Evolutionary conservation across 37 sponge, comb jelly and placozoan species (phyloP).

Genomic region (Aplysina aerophoba): DNA sequence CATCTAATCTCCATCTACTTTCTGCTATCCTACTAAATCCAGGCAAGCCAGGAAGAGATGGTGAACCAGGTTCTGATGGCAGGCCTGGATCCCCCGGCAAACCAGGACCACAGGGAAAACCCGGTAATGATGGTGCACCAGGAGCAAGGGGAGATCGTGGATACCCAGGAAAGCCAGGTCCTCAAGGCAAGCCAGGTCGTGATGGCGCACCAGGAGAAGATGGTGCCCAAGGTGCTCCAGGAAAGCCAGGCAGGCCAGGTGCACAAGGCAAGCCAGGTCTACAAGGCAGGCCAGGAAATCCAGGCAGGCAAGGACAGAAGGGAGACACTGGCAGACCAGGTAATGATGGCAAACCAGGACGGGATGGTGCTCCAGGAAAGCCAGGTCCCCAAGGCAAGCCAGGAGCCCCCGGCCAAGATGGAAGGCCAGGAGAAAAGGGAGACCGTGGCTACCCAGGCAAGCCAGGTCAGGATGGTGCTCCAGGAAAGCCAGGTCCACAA

Average conservation of each 20-base stretch:
- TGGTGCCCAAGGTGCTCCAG: not conserved
- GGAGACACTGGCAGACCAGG: too few species aligned
- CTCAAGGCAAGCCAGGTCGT: constrained; percentile 11
- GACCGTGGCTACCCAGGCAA: too few species aligned
- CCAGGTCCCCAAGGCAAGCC: not conserved
- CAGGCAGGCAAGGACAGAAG: not conserved
- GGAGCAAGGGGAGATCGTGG: too few species aligned
- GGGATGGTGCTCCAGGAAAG: too few species aligned
- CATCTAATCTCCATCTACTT: too few species aligned
- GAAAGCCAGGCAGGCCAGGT: not conserved
- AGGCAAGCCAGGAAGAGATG: too few species aligned
- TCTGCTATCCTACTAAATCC: too few species aligned
- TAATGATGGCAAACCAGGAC: too few species aligned
- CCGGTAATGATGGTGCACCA: too few species aligned
- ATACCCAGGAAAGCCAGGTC: constrained; percentile 14
- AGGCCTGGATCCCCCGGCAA: constrained; percentile 1
- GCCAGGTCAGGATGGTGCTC: not conserved
- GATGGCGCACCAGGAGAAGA: not conserved
- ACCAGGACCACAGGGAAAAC: not conserved
- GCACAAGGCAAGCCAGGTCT: constrained; percentile 11
- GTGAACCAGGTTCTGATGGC: too few species aligned
- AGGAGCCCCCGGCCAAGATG: not conserved
- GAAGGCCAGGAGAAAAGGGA: not conserved
- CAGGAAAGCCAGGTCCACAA: not conserved
- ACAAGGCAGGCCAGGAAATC: constrained; percentile 21